A percentile compares a stretch with the other conserved stretches of the same genome.
phyloP scores from a whole-genome alignment of 2,888 invertebrate species.

The Sinelater perroti region DNA sequence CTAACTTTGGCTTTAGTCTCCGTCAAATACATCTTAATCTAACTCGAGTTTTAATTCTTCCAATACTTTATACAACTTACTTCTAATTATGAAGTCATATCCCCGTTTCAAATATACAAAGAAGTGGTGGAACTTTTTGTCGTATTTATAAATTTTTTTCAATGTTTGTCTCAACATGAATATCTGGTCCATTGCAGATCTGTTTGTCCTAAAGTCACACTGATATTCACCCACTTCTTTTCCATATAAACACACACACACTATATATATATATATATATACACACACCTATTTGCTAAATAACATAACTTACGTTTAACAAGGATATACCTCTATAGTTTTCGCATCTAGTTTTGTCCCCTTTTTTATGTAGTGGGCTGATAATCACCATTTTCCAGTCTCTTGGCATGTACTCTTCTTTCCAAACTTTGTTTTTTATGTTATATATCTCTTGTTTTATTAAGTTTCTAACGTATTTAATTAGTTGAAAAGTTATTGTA shows the following conservation, averaged over 20 bases:
- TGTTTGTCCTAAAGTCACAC: conserved; percentile 3
- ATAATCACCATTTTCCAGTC: conserved; percentile 30
- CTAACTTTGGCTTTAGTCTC: conserved; percentile 22
- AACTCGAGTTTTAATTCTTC: background rate
- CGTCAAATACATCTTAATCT: background rate
- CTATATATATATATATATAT: conserved; percentile 21
- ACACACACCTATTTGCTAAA: conserved; percentile 8
- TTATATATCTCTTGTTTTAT: conserved; percentile 13
- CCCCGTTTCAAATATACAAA: conserved; percentile 32
- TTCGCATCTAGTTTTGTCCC: conserved; percentile 3
- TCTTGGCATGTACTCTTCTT: conserved; percentile 19
- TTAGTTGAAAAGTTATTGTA: conserved; percentile 26
- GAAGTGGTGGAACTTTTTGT: conserved; percentile 10
- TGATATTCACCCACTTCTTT: conserved; percentile 20
- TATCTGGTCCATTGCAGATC: conserved; percentile 24
- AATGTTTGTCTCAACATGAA: conserved; percentile 21
- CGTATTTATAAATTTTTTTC: conserved; percentile 17
- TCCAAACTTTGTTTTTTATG: conserved; percentile 19
- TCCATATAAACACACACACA: too few relatives aligned
- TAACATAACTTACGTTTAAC: conserved; percentile 25
- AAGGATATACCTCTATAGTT: conserved; percentile 27
- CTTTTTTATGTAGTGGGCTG: conserved; percentile 27
- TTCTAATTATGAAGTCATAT: conserved; percentile 28
- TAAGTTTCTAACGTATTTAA: conserved; percentile 18
- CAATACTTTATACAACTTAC: conserved; percentile 11